Conservation (phyloP, 2,113 vertebrate genomes). For the Ptilorrhoa leucosticta region DNA sequence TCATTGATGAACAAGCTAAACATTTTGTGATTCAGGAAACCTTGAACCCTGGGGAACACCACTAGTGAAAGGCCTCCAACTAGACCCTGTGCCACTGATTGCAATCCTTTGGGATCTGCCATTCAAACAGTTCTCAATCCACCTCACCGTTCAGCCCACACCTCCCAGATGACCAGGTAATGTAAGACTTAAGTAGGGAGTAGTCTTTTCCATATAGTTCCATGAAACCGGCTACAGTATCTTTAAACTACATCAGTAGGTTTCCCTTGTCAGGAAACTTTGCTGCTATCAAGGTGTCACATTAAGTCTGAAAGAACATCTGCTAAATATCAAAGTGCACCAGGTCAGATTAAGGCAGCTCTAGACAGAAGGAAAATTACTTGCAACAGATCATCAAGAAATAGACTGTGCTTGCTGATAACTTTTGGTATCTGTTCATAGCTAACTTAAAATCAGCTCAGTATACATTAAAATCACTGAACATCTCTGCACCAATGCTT, state of each 20-base stretch:
- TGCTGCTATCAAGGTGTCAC: not conserved
- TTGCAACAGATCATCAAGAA: not conserved
- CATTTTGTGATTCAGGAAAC: not conserved
- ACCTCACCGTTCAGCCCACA: not conserved
- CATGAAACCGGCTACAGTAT: not conserved
- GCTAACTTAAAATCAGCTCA: not conserved
- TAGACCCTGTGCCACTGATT: not conserved
- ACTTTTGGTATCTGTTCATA: not conserved
- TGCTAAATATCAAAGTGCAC: not conserved
- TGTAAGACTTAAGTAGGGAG: fast-evolving
- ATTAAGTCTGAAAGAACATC: not conserved
- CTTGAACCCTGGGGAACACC: not conserved
- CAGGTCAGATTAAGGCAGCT: not conserved
- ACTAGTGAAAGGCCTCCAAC: not conserved
- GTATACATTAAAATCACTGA: not conserved
- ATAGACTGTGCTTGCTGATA: not conserved
- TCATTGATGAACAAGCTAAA: not conserved
- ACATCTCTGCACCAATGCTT: not conserved
- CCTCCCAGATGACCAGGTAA: not conserved
- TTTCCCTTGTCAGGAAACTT: not conserved
- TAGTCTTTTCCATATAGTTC: not conserved
- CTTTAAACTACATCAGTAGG: not conserved
- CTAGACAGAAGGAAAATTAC: not conserved
- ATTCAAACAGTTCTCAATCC: not conserved
- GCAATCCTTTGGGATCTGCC: not conserved